These are phyloP conservation scores for Platygyra sinensis DNA, from an alignment of 64 coral and sea anemone genomes.

Conservation along the genomic window DNA sequence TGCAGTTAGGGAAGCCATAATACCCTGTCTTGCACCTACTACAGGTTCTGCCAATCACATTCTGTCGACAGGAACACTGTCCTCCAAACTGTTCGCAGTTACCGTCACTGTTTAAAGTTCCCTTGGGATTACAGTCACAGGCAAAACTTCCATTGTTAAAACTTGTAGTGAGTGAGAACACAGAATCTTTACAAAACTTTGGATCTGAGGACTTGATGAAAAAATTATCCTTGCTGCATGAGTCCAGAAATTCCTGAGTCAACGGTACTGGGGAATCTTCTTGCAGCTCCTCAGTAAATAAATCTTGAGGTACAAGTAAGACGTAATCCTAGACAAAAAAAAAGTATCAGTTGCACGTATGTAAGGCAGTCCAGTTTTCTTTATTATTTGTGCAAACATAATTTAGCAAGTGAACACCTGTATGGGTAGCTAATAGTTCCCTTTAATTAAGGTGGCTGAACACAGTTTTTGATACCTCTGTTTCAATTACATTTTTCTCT, in stretches of 20 bases:
- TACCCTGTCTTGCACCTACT: slow-evolving; percentile 94
- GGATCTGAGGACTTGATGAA: slow-evolving; percentile 56
- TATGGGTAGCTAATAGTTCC: no score
- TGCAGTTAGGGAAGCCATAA: slow-evolving; percentile 95
- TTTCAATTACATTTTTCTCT: no score
- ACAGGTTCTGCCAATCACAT: slow-evolving; percentile 94
- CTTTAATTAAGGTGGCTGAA: no score
- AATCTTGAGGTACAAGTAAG: slow-evolving; percentile 74
- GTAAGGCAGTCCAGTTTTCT: no score
- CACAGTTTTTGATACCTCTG: no score
- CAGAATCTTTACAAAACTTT: slow-evolving; percentile 66
- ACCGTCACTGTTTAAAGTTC: slow-evolving; percentile 45
- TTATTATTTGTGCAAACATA: no score
- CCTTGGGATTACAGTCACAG: slow-evolving; percentile 76
- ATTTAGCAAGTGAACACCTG: no score
- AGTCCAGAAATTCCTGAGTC: slow-evolving; percentile 69
- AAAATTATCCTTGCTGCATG: slow-evolving; percentile 77
- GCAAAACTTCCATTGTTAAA: slow-evolving; percentile 83
- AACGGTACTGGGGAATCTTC: slow-evolving; percentile 57
- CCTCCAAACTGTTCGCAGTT: slow-evolving; percentile 87
- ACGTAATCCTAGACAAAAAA: slow-evolving; percentile 70
- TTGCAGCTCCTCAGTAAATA: slow-evolving; percentile 58
- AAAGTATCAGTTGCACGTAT: background rate
- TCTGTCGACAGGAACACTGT: slow-evolving; percentile 83
- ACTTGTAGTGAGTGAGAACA: slow-evolving; percentile 86